Conservation (phyloP, 2,888 invertebrate species). For the Sphaerophoria taeniata region DNA sequence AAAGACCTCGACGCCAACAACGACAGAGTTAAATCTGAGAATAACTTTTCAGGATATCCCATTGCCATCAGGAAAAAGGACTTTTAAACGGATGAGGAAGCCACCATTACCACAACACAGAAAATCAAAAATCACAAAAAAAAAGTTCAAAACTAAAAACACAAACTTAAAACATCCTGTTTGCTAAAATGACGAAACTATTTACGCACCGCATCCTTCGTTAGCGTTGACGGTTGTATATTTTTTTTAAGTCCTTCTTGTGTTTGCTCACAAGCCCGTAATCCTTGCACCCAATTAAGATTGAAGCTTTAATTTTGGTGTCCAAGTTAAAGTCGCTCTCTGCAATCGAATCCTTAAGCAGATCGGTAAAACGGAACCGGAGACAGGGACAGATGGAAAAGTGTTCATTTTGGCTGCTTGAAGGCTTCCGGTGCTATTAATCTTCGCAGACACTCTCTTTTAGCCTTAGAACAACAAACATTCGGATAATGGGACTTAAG, state of each 20-base stretch:
- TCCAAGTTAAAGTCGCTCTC: slow-evolving; percentile 6
- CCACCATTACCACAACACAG: slow-evolving; percentile 3
- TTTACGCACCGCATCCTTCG: slow-evolving; percentile 48
- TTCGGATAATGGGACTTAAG: slow-evolving; percentile 58
- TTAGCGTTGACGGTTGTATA: slow-evolving; percentile 12
- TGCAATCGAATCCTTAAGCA: slow-evolving; percentile 7
- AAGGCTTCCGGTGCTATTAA: slow-evolving; percentile 31
- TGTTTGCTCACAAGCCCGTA: slow-evolving; percentile 13
- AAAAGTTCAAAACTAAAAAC: neutral
- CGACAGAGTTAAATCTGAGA: neutral
- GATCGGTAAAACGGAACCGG: slow-evolving; percentile 12
- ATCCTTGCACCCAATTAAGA: slow-evolving; percentile 58
- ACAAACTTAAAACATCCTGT: slow-evolving; percentile 31
- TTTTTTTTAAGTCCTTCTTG: neutral
- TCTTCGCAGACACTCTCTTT: slow-evolving; percentile 30
- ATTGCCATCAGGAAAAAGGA: slow-evolving; percentile 23
- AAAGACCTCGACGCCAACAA: neutral
- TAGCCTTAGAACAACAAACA: slow-evolving; percentile 54
- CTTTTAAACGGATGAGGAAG: slow-evolving; percentile 36
- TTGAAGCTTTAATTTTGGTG: slow-evolving; percentile 21
- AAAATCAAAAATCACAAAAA: neutral
- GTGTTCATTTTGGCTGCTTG: slow-evolving; percentile 31
- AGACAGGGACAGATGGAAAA: neutral
- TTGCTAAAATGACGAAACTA: slow-evolving; percentile 51
- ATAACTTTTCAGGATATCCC: slow-evolving; percentile 40